A percentile compares a stretch with the other conserved stretches of the same genome.
Evolutionary conservation across 2,888 invertebrate species (phyloP).

Genomic region (Drosophila nigricruria): DNA sequence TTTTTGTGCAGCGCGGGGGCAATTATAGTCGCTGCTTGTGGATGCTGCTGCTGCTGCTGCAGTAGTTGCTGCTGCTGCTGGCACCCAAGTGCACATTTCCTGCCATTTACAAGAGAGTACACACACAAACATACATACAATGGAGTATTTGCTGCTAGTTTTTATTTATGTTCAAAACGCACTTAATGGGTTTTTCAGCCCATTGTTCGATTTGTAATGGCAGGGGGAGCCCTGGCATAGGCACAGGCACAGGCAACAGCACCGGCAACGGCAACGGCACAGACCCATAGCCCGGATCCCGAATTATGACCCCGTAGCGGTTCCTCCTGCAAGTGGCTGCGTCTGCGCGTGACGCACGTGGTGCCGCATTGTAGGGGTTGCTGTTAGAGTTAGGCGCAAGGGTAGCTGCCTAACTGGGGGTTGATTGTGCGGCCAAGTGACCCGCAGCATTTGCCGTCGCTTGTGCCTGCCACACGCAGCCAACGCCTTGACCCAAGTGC

Average conservation of each 20-base stretch:
- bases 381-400: constrained; percentile 10
- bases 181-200: constrained; percentile 70
- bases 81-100: constrained; percentile 77
- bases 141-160: constrained; percentile 52
- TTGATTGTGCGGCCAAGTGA: constrained; percentile 60
- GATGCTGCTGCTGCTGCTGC: constrained; percentile 26
- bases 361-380: constrained; percentile 61
- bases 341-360: constrained; percentile 78
- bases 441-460: constrained; percentile 70
- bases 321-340: constrained; percentile 55
- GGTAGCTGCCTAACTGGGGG: constrained; percentile 45
- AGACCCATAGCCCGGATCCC: constrained; percentile 48
- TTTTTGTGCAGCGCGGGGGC: constrained; percentile 39
- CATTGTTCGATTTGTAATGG: constrained; percentile 69
- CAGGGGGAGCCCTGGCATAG: constrained; percentile 21
- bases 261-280: constrained; percentile 17
- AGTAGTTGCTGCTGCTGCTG: constrained; percentile 34
- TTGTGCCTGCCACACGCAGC: constrained; percentile 77
- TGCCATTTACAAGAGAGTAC: constrained; percentile 70
- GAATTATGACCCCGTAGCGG: constrained; percentile 22
- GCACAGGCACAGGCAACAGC: constrained; percentile 34
- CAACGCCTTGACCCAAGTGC: constrained; percentile 65
- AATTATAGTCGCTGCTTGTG: constrained; percentile 48
- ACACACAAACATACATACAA: constrained; percentile 2
- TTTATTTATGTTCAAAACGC: constrained; percentile 70